phyloP scores from a whole-genome alignment of 2,797 vertebrate genomes.

The Lutjanus argentimaculatus region DNA sequence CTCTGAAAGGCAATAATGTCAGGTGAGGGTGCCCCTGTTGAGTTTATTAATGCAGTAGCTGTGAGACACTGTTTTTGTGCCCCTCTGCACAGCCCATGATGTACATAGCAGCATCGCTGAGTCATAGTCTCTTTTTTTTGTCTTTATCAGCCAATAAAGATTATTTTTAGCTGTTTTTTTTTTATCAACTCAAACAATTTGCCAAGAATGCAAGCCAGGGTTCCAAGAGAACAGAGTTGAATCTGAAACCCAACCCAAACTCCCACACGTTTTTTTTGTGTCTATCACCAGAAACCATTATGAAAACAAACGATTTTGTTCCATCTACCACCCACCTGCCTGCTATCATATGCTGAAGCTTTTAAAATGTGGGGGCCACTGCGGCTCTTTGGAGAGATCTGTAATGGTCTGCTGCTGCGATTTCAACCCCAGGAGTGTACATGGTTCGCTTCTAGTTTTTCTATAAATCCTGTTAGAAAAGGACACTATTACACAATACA shows the following conservation, averaged over 20 bases:
- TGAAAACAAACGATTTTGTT: neutral
- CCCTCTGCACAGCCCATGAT: too few species aligned
- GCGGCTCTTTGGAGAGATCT: neutral
- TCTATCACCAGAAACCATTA: neutral
- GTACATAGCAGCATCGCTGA: too few species aligned
- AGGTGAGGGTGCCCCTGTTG: too few species aligned
- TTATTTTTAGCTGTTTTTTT: neutral
- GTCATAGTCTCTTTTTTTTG: neutral
- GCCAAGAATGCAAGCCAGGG: neutral
- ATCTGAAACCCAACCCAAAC: neutral
- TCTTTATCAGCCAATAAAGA: neutral
- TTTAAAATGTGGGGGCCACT: neutral
- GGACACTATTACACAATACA: neutral
- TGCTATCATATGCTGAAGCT: constrained; percentile 7
- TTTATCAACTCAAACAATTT: neutral
- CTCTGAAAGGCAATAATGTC: too few species aligned
- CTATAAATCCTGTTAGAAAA: neutral
- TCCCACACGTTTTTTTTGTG: neutral
- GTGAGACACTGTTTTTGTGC: too few species aligned
- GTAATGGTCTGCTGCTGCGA: neutral
- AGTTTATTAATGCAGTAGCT: too few species aligned
- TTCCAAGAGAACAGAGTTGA: neutral
- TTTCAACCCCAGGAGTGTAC: neutral
- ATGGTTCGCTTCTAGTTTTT: neutral
- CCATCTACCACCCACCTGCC: neutral